These are phyloP conservation scores for Momotus momota DNA, from an alignment of 2,797 vertebrate species.

Conservation along the genomic window DNA sequence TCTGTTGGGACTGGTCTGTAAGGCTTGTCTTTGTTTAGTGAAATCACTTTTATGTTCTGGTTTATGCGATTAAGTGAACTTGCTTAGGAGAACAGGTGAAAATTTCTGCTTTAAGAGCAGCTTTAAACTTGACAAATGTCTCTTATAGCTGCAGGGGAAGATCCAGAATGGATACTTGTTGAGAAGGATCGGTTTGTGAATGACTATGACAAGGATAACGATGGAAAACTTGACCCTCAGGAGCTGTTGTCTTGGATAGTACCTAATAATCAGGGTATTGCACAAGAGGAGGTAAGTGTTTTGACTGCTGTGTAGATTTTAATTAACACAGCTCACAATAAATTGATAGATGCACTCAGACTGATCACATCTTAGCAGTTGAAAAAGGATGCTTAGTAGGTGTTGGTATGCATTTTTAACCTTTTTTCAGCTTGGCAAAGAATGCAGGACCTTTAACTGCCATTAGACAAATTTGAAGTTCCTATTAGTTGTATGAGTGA, in stretches of 20 bases:
- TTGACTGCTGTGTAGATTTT: neutral
- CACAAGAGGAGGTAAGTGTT: conserved; percentile 90
- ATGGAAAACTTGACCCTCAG: conserved; percentile 87
- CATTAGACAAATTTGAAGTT: neutral
- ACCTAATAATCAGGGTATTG: conserved; percentile 93
- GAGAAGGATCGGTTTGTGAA: conserved; percentile 93
- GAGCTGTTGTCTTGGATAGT: conserved; percentile 95
- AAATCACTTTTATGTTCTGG: neutral
- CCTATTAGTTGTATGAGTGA: neutral
- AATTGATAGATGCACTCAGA: neutral
- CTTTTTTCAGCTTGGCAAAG: neutral
- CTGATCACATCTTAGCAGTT: neutral
- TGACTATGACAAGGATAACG: conserved; percentile 92
- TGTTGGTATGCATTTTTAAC: neutral
- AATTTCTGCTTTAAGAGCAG: neutral
- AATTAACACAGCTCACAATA: neutral
- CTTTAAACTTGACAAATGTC: neutral
- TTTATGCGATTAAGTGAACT: neutral
- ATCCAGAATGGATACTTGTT: conserved; percentile 94
- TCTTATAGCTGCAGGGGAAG: conserved; percentile 80
- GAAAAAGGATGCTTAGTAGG: neutral
- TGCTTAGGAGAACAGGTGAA: neutral
- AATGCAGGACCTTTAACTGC: neutral
- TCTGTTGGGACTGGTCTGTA: neutral
- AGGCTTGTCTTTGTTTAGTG: neutral